These are phyloP conservation scores for Cryptus armator DNA, from an alignment of 2,888 invertebrate genomes.

Conservation along the genomic window DNA sequence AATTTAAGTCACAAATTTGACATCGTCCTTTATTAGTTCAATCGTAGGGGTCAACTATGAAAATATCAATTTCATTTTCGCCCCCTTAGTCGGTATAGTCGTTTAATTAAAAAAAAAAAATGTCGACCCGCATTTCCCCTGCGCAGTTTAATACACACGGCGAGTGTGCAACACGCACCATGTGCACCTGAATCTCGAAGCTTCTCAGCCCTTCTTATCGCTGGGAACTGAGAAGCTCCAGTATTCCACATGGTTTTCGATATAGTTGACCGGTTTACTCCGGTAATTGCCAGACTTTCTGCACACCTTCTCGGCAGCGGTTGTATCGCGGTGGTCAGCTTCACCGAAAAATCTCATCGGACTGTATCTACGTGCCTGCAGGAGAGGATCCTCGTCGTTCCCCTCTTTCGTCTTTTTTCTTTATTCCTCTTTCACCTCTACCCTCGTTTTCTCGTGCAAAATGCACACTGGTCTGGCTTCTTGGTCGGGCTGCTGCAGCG, in stretches of 20 bases:
- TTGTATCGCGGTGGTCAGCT: slow-evolving; percentile 30
- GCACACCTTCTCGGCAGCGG: no score
- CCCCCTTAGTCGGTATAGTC: no score
- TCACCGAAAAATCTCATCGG: slow-evolving; percentile 25
- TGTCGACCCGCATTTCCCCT: no score
- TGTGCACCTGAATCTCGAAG: no score
- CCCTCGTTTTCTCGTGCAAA: slow-evolving; percentile 26
- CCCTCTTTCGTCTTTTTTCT: slow-evolving; percentile 5
- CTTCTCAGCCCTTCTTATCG: no score
- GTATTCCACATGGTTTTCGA: background rate
- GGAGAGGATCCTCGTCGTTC: slow-evolving; percentile 37
- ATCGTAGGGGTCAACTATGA: no score
- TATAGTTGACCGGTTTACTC: slow-evolving; percentile 19
- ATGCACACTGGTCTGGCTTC: slow-evolving; percentile 44
- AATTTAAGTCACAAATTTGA: no score
- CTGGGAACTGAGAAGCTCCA: background rate
- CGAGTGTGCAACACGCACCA: no score
- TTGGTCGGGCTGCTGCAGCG: slow-evolving; percentile 46
- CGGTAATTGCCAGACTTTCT: background rate
- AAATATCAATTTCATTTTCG: no score
- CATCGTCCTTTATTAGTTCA: no score
- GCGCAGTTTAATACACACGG: no score
- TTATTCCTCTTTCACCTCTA: slow-evolving; percentile 16
- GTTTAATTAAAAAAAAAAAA: no score
- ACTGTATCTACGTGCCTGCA: slow-evolving; percentile 23